A percentile compares a stretch with the other conserved stretches of the same genome.
Evolutionary conservation across 2,888 invertebrate genomes (phyloP).

Genomic region (Amblyjoppa proteus): DNA sequence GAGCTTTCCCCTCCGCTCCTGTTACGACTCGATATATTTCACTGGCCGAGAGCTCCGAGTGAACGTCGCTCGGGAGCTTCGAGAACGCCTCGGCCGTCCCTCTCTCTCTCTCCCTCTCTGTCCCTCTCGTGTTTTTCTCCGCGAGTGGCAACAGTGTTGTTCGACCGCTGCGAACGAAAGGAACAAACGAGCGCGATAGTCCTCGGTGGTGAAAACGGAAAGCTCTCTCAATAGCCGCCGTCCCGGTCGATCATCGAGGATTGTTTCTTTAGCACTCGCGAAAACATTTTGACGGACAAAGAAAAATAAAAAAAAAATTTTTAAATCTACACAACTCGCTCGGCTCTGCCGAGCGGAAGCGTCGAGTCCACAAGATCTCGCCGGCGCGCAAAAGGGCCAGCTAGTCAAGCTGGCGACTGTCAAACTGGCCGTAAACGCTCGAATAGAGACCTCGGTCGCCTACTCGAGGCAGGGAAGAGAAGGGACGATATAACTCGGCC

Average conservation of each 20-base stretch:
- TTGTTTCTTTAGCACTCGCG: not conserved
- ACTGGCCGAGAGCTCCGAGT: not conserved
- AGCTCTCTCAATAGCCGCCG: not conserved
- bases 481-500: not conserved
- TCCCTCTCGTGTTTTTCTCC: not conserved
- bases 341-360: not conserved
- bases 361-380: not conserved
- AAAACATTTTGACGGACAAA: not conserved
- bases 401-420: not conserved
- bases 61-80: slow-evolving; percentile 11
- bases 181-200: not conserved
- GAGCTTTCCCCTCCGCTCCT: not conserved
- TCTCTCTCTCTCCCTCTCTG: not conserved
- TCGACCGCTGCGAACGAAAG: not conserved
- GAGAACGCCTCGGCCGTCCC: not conserved
- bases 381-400: not conserved
- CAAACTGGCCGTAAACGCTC: not conserved
- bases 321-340: not conserved
- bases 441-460: not conserved
- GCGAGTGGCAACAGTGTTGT: not conserved
- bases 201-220: not conserved
- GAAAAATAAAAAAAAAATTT: not conserved
- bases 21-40: slow-evolving; percentile 13
- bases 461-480: slow-evolving; percentile 1
- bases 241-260: not conserved